Conservation (phyloP, 2,113 vertebrate species). For the Daphoenositta chrysoptera region DNA sequence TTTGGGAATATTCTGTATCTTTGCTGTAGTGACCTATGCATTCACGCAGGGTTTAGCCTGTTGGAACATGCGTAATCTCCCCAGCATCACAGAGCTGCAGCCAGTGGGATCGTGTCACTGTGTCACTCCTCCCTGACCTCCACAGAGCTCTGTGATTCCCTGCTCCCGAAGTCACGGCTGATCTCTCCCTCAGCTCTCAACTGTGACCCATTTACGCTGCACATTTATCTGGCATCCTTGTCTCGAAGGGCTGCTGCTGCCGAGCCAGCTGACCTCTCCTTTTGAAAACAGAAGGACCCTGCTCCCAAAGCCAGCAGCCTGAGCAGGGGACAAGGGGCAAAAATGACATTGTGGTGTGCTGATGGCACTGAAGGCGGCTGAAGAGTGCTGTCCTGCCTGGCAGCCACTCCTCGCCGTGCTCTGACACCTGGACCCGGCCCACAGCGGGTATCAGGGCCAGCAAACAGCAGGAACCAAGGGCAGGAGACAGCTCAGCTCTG, state of each 20-base stretch:
- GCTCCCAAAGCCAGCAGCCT: background rate
- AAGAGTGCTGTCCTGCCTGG: background rate
- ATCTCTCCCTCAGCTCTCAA: background rate
- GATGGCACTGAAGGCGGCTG: background rate
- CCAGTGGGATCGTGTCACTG: background rate
- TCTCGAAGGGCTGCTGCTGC: background rate
- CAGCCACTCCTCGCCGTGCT: background rate
- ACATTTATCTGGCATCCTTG: background rate
- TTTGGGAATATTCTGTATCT: background rate
- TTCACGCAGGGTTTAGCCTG: background rate
- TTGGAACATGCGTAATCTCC: background rate
- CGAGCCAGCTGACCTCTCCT: background rate
- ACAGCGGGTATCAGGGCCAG: background rate
- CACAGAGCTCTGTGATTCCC: background rate
- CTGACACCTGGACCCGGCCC: background rate
- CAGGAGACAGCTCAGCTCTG: background rate
- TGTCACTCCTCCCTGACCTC: background rate
- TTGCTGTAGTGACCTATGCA: background rate
- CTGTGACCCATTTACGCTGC: background rate
- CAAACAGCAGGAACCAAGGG: background rate
- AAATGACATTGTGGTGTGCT: background rate
- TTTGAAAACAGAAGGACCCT: background rate
- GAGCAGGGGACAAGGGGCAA: rapidly evolving
- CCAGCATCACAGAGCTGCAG: background rate
- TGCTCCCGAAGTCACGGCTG: background rate